Base-by-base conservation (phyloP, 2,888 invertebrate genomes). In the Pyralis farinalis region DNA sequence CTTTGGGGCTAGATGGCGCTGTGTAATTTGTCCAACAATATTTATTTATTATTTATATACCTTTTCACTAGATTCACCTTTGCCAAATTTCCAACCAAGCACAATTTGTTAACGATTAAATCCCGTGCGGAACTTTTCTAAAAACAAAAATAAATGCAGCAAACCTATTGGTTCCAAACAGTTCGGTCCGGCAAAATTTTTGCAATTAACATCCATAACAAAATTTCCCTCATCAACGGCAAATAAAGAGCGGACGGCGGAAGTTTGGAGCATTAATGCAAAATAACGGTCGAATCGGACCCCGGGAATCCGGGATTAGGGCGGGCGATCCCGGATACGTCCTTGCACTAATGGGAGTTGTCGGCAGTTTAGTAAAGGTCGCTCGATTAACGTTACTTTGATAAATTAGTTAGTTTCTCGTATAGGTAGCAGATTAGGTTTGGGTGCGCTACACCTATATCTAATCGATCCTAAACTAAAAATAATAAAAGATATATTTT, bases 211-310 rank as follows among this genome's bases (percentile, higher is more conserved):
- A 52, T 44, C 52, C 49, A 59, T 68, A 66, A 62, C 63, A 53
- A 61, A 73, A 71, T 70, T 78, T 74, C 69, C 66, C 67, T 79
- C 75, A 79, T 82, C 75, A 77, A 65, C 63, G 53, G 58, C 67
- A 66, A 71, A 70, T 75, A 71, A 68, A 62, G 62, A 59, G 64
- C 65, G 66, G 68, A 84, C 82, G 70, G 64, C 65, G 66, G 68
- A 84, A 83, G 70, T 84, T 85, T 65, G 54, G 64, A 63, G 69
- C 75, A 75, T 82, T 83, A 85, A 84, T 78, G 77, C 71, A 67
- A 71, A 81, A 72, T 82, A 81, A 83, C 74, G 75, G 71, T 67
- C 79, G 73, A 75, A 77, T 81, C 73, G 75, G 63, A 70, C 69
- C 66, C 54, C 49, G 74, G 72, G 73, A 71, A 64, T 69, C 53